Conservation (phyloP, 2,888 invertebrate species). For the Dendrolimus houi region DNA sequence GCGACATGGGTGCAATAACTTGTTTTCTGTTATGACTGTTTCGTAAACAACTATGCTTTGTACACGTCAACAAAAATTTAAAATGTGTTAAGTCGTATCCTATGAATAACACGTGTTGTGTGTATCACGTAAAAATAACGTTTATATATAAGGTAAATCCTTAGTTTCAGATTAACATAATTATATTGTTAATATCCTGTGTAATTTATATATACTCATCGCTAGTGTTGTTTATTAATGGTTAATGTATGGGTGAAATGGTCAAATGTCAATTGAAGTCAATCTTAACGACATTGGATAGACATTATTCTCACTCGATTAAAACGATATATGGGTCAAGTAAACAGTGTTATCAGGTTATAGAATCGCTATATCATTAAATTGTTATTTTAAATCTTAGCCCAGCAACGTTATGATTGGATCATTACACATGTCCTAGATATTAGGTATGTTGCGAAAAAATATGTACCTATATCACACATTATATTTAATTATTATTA, state of each 20-base stretch:
- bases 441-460: no score
- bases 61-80: conserved; percentile 12
- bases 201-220: no score
- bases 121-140: no score
- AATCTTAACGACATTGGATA: not conserved
- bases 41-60: conserved; percentile 26
- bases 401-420: not conserved
- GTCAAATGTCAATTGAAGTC: not conserved
- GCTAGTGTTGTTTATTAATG: no score
- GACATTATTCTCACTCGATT: conserved; percentile 10
- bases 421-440: not conserved
- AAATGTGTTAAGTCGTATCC: not conserved
- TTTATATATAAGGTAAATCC: no score
- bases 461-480: no score
- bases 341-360: conserved; percentile 7
- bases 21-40: conserved; percentile 25
- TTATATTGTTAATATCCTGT: no score
- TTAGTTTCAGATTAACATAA: no score
- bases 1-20: conserved; percentile 26
- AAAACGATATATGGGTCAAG: conserved; percentile 14
- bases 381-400: no score
- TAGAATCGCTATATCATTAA: conserved; percentile 5
- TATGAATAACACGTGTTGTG: no score
- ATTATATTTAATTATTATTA: no score
- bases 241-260: not conserved